These are phyloP conservation scores for Myotis daubentonii DNA, from an alignment of 2,797 vertebrate genomes.

Conservation along the genomic window DNA sequence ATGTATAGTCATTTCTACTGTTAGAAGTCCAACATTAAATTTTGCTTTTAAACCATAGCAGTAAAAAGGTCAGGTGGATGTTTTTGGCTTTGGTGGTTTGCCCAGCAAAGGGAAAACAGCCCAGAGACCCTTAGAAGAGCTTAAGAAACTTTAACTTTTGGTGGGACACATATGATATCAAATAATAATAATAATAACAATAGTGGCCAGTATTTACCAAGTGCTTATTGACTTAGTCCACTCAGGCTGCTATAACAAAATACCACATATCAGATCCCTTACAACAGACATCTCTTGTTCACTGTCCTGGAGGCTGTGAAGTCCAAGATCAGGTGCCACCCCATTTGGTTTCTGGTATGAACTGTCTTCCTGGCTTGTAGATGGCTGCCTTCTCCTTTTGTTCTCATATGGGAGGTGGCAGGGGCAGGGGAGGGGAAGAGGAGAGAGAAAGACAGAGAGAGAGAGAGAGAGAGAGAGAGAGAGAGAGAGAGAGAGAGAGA, in stretches of 20 bases:
- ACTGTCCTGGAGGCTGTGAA: background rate
- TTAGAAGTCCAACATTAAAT: constrained; percentile 39
- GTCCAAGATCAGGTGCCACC: background rate
- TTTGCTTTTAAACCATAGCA: constrained; percentile 45
- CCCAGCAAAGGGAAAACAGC: constrained; percentile 6
- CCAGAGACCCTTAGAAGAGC: background rate
- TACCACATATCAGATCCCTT: background rate
- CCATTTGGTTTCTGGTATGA: background rate
- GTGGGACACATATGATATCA: background rate
- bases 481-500: no score
- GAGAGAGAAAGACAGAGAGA: background rate
- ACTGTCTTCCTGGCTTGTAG: background rate
- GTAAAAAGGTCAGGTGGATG: background rate
- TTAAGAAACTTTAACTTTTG: constrained; percentile 21
- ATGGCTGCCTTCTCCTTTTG: background rate
- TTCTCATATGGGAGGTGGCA: background rate
- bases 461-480: background rate
- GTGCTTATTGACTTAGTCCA: background rate
- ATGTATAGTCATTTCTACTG: background rate
- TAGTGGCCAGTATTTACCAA: background rate
- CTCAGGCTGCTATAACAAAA: background rate
- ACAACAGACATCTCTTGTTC: background rate
- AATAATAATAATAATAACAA: background rate
- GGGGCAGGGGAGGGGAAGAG: rapidly evolving
- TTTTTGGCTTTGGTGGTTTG: constrained; percentile 41